Evolutionary conservation across 37 sponge, comb jelly and placozoan species (phyloP), one percentile per base, ranked within the genome.

Genomic region (Beroe ovata): DNA sequence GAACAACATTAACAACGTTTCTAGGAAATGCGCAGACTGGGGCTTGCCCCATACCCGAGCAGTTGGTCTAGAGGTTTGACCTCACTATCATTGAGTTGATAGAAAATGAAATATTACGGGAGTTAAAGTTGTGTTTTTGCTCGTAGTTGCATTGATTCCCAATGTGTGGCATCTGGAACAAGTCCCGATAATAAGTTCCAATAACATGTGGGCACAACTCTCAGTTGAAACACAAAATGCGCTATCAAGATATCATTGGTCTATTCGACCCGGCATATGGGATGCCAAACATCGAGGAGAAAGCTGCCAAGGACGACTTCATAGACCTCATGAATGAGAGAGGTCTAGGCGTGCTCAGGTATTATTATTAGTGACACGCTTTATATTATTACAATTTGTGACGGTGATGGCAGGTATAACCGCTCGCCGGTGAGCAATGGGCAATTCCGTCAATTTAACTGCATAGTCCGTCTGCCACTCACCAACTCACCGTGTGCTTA

Each of bases 341-440:
- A 8, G 84, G 54, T 32, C 54, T 77, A 4, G 84, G 84, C 16
- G 84, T 35, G 26, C 84, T 77, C 25, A 77, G 84, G 84, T 77
- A 33, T 28, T n/a, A n/a, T n/a, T n/a, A n/a, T n/a, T n/a, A n/a
- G n/a, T n/a, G n/a, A n/a, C n/a, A n/a, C n/a, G n/a, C n/a, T n/a
- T n/a, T n/a, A n/a, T n/a, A n/a, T n/a, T n/a, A n/a, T n/a, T n/a
- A n/a, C n/a, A n/a, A n/a, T n/a, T n/a, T n/a, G n/a, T n/a, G n/a
- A n/a, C n/a, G n/a, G n/a, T n/a, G n/a, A n/a, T n/a, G n/a, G n/a
- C n/a, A n/a, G n/a, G n/a, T n/a, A n/a, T n/a, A n/a, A n/a, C n/a
- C n/a, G n/a, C n/a, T n/a, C n/a, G n/a, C n/a, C n/a, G n/a, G n/a
- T n/a, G n/a, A n/a, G n/a, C n/a, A n/a, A n/a, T n/a, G n/a, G n/a